Evolutionary conservation across 1,140 invertebrate species (phyloP).

Genomic region (Elysia chlorotica): DNA sequence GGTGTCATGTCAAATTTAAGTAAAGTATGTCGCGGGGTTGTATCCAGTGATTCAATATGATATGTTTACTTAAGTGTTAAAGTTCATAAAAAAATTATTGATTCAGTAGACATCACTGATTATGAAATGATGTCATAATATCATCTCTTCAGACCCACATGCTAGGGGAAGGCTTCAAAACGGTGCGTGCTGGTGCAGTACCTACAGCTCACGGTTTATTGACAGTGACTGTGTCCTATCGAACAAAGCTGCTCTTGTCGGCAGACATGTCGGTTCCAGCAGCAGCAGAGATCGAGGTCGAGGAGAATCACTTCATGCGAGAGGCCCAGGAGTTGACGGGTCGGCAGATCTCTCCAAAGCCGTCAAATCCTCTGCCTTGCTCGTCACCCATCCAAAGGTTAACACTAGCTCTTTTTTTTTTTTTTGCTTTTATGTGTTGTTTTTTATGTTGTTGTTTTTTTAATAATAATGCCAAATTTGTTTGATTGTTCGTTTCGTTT

Average conservation of each 20-base stretch:
- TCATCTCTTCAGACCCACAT: conserved; percentile 17
- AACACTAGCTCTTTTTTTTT: neutral
- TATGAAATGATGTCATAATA: too few relatives aligned
- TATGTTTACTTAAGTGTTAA: neutral
- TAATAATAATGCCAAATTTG: too few relatives aligned
- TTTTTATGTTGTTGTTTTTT: too few relatives aligned
- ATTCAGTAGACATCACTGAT: too few relatives aligned
- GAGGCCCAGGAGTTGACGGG: too few relatives aligned
- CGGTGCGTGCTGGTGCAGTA: conserved; percentile 11
- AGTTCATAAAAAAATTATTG: neutral
- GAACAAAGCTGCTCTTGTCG: conserved; percentile 14
- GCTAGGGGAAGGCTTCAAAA: conserved; percentile 17
- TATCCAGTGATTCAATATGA: too few relatives aligned
- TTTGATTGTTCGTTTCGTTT: too few relatives aligned
- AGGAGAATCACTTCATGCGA: conserved; percentile 14
- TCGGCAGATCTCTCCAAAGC: too few relatives aligned
- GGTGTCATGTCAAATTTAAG: too few relatives aligned
- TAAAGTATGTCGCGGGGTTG: too few relatives aligned
- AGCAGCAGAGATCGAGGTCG: conserved; percentile 4
- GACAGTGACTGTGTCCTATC: neutral
- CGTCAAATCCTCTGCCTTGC: conserved; percentile 12
- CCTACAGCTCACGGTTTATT: conserved; percentile 14
- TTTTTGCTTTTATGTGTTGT: neutral
- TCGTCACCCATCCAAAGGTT: conserved; percentile 3
- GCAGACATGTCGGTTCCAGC: conserved; percentile 8